Percentiles rank a stretch among this genome's conserved stretches.
These are phyloP conservation scores for Rhogogaster chlorosoma DNA, from an alignment of 2,888 invertebrate species.

Conservation along the genomic window DNA sequence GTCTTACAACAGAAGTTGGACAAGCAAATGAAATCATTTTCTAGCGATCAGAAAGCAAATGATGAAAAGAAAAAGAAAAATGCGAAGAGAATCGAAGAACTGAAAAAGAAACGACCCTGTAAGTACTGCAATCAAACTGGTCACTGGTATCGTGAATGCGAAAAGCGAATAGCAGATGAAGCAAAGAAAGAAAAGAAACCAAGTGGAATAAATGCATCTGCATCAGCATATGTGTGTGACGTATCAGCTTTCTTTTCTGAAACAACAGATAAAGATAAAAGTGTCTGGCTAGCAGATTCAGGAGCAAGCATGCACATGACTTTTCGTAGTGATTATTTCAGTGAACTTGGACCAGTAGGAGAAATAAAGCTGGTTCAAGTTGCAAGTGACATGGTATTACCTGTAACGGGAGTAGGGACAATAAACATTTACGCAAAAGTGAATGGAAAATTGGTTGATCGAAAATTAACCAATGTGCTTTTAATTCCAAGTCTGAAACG, in stretches of 20 bases:
- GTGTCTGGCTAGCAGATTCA: constrained; percentile 55
- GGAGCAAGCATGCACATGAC: constrained; percentile 58
- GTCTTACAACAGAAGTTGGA: not conserved
- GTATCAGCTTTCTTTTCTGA: constrained; percentile 27
- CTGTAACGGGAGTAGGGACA: constrained; percentile 49
- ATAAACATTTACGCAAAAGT: constrained; percentile 50
- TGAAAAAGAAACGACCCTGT: constrained; percentile 41
- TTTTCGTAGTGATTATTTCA: constrained; percentile 51
- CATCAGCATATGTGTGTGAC: constrained; percentile 31
- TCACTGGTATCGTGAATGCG: constrained; percentile 53
- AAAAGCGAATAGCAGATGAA: constrained; percentile 36
- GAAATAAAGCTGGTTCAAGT: constrained; percentile 32
- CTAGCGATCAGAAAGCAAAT: too few relatives aligned
- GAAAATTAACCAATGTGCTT: constrained; percentile 53
- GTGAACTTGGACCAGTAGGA: constrained; percentile 43
- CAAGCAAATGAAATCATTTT: too few relatives aligned
- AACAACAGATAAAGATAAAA: constrained; percentile 44
- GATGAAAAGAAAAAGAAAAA: too few relatives aligned
- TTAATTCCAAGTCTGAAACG: constrained; percentile 52
- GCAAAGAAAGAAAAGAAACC: not conserved
- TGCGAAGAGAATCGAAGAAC: constrained; percentile 31
- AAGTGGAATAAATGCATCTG: too few relatives aligned
- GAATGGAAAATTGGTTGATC: constrained; percentile 34
- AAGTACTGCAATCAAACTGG: constrained; percentile 41
- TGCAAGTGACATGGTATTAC: constrained; percentile 41